Conservation (phyloP, 2,113 vertebrate species). For the Ia io region DNA sequence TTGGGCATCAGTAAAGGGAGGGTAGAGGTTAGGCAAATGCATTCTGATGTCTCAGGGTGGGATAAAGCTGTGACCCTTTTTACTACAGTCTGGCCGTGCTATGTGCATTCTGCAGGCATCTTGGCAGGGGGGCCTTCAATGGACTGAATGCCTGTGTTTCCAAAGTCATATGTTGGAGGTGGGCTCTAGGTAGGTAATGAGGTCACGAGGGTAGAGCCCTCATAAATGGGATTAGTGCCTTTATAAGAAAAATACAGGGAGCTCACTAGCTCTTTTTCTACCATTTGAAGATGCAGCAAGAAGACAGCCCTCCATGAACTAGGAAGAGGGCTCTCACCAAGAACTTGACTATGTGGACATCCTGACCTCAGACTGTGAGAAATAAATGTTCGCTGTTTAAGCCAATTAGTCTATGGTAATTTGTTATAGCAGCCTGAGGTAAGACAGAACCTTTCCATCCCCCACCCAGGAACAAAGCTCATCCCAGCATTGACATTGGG, state of each 20-base stretch:
- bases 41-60: background rate
- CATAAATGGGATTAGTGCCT: background rate
- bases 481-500: background rate
- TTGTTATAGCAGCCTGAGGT: background rate
- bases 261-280: background rate
- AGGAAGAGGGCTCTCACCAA: background rate
- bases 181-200: background rate
- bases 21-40: background rate
- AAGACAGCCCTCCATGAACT: background rate
- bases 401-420: background rate
- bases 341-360: background rate
- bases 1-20: background rate
- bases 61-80: background rate
- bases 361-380: background rate
- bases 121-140: background rate
- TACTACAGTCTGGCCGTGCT: background rate
- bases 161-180: background rate
- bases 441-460: background rate
- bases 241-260: background rate
- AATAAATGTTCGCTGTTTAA: background rate
- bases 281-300: background rate
- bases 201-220: background rate
- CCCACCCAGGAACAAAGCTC: background rate
- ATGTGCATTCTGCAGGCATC: background rate
- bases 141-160: background rate